These are phyloP conservation scores for Cryptus viduatorius DNA, from an alignment of 2,888 invertebrate species.

Conservation along the genomic window DNA sequence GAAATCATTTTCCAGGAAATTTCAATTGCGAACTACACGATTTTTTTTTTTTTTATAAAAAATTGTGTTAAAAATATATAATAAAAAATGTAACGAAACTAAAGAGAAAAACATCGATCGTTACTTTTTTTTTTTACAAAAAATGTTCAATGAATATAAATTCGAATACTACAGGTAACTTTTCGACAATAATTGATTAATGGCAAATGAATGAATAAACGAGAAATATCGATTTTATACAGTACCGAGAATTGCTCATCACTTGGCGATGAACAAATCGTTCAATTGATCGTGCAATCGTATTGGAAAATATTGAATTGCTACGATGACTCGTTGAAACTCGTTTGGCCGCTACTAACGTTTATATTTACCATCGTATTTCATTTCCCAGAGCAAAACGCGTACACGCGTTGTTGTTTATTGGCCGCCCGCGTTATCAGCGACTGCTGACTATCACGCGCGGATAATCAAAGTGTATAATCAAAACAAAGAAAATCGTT, in stretches of 20 bases:
- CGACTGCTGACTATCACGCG: constrained; percentile 38
- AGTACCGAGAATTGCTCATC: not conserved
- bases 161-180: too few species aligned
- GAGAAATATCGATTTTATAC: not conserved
- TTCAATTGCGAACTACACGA: too few species aligned
- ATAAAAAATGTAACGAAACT: too few species aligned
- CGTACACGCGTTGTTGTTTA: constrained; percentile 41
- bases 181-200: not conserved
- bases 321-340: constrained; percentile 39
- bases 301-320: constrained; percentile 30
- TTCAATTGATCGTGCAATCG: constrained; percentile 6
- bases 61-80: too few species aligned
- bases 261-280: not conserved
- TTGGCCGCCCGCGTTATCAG: constrained; percentile 33
- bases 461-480: constrained; percentile 35
- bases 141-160: too few species aligned
- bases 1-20: too few species aligned
- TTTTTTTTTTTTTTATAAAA: too few species aligned
- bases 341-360: constrained; percentile 30
- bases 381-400: constrained; percentile 23
- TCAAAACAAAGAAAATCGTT: constrained; percentile 23
- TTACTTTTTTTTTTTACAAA: too few species aligned
- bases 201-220: not conserved
- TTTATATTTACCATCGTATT: constrained; percentile 47
- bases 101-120: too few species aligned